Evolutionary conservation across 2,113 vertebrate species (phyloP).

Genomic region (Apteryx mantelli): DNA sequence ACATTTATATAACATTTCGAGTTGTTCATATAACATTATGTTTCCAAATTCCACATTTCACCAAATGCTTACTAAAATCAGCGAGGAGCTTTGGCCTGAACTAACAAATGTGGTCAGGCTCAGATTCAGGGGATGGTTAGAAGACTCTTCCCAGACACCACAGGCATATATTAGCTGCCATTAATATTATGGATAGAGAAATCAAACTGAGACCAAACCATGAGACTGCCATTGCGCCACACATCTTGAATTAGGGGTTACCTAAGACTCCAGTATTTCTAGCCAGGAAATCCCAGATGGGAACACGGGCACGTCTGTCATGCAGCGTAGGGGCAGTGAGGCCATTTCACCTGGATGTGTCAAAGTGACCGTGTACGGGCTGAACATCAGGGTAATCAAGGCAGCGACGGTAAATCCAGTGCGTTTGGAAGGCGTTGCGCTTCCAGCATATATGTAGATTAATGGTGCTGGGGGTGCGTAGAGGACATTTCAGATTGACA

Average conservation of each 20-base stretch:
- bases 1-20: not conserved
- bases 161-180: rapidly evolving
- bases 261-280: not conserved
- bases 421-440: too few species aligned
- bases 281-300: not conserved
- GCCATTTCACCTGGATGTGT: not conserved
- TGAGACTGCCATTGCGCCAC: not conserved
- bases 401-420: too few species aligned
- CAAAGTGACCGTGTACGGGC: not conserved
- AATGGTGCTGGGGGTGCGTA: not conserved
- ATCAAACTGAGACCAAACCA: not conserved
- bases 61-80: not conserved
- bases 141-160: not conserved
- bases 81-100: not conserved
- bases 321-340: not conserved
- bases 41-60: not conserved
- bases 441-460: not conserved
- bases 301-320: not conserved
- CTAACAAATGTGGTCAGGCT: not conserved
- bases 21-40: not conserved
- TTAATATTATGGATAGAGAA: not conserved
- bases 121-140: not conserved
- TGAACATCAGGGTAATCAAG: not conserved
- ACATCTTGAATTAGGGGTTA: not conserved
- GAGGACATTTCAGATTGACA: not conserved